phyloP scores from a whole-genome alignment of 2,113 vertebrate species.

The Etheostoma cragini region DNA sequence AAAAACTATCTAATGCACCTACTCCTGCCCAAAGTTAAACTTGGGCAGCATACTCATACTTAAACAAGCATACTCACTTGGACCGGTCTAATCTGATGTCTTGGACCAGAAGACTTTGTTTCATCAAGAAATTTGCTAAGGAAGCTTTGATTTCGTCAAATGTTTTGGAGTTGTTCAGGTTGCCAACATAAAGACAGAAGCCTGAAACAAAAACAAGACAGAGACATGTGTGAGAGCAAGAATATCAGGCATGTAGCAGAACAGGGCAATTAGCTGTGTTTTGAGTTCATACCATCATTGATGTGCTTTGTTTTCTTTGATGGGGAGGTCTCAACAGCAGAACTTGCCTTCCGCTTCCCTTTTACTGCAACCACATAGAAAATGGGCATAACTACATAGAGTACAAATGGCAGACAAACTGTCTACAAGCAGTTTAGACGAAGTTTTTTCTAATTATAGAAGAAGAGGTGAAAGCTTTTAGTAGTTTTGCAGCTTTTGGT shows the following conservation, averaged over 20 bases:
- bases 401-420: neutral
- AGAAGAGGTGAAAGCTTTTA: neutral
- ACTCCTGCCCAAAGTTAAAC: neutral
- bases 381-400: neutral
- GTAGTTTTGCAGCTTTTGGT: too few relatives aligned
- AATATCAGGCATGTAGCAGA: neutral
- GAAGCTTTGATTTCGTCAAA: constrained; percentile 58
- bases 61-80: constrained; percentile 55
- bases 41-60: too few relatives aligned
- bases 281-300: constrained; percentile 59
- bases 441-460: neutral
- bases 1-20: neutral
- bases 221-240: neutral
- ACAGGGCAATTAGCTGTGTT: neutral
- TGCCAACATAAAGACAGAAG: constrained; percentile 70
- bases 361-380: constrained; percentile 37
- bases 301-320: constrained; percentile 66
- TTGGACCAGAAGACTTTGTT: constrained; percentile 65
- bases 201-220: constrained; percentile 49
- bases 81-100: constrained; percentile 61
- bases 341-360: constrained; percentile 50
- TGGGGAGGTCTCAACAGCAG: neutral
- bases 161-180: constrained; percentile 68
- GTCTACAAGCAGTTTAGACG: too few relatives aligned
- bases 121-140: constrained; percentile 59